Percentiles rank a stretch among this genome's conserved stretches.
These are phyloP conservation scores for Xiphophorus birchmanni DNA, from an alignment of 2,797 vertebrate species.

Conservation along the genomic window DNA sequence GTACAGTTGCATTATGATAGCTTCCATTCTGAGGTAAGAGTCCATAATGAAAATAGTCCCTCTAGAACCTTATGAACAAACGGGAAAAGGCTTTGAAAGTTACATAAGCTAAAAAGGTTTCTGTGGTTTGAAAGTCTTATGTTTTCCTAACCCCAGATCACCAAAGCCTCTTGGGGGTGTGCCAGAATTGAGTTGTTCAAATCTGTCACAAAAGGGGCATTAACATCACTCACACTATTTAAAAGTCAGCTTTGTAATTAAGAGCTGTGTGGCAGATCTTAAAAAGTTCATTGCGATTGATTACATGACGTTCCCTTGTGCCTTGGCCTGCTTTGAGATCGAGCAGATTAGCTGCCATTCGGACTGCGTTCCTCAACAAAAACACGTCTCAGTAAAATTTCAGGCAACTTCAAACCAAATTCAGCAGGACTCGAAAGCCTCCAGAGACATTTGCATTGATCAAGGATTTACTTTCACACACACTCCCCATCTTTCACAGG, in stretches of 20 bases:
- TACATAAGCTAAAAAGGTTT: not conserved
- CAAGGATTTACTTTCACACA: conserved; percentile 81
- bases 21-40: not conserved
- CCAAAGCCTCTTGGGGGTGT: conserved; percentile 1
- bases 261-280: conserved; percentile 64
- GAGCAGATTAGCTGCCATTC: conserved; percentile 67
- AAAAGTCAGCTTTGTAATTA: conserved; percentile 71
- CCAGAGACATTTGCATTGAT: conserved; percentile 79
- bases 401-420: conserved; percentile 74
- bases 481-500: conserved; percentile 71
- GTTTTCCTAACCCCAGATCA: conserved; percentile 2
- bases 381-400: conserved; percentile 77
- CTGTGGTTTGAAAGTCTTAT: not conserved
- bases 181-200: conserved; percentile 21
- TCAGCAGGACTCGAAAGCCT: conserved; percentile 67
- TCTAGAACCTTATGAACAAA: not conserved
- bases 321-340: conserved; percentile 69
- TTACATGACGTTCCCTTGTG: conserved; percentile 65
- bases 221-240: conserved; percentile 51
- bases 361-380: conserved; percentile 60
- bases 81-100: not conserved
- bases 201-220: conserved; percentile 16
- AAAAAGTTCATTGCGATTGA: conserved; percentile 73
- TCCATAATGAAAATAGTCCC: not conserved
- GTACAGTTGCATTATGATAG: not conserved